Base-by-base conservation (phyloP, 2,797 vertebrate species). In the Mormyrops boulengeri region DNA sequence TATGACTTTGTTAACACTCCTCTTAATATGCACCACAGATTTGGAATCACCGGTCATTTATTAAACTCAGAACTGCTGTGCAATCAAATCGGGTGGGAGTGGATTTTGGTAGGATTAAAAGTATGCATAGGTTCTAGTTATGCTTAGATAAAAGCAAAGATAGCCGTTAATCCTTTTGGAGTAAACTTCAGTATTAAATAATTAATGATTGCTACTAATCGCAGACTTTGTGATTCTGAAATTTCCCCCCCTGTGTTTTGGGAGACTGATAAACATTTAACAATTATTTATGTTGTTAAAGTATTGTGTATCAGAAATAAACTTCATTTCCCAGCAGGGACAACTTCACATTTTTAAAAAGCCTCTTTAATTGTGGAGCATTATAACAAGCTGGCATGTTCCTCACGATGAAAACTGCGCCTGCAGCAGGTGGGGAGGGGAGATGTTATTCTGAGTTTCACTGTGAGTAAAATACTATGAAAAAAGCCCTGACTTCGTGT, bases 401-500 rank as follows among this genome's bases (percentile, higher is more conserved):
- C 73, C 73, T 80, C 73, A 12, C 73, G 12, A 12, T 44, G 73
- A 44, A 19, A 80, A 38, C 44, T 66, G 60, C 22, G 9, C 7
- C 22, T 2, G 4, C 1, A 34, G 8, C 5, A 38, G 14, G 34
- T 19, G 30, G 14, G 69, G 38, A 19, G 17, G 6, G 73, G 73
- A n/a, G 14, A 44, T 38, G 14, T 80, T 41, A 11, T 12, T 44
- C 26, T 50, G 84, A 12, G 44, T 50, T 50, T 19, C 49, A 14
- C 53, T 73, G 38, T 69, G 47, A 22, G 66, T 55, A 26, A 69
- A 62, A 88, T 73, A 38, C 66, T 5, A 4, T 73, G 66, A 38
- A 73, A 73, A 73, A 73, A 80, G n/a, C 30, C 69, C 88, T 94
- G 94, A 95, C 93, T 92, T 94, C 93, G 94, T 90, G 62, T 6